Percentiles rank a stretch among this genome's conserved stretches.
Conservation (phyloP, 2,113 vertebrate genomes). For the Varanus komodoensis region DNA sequence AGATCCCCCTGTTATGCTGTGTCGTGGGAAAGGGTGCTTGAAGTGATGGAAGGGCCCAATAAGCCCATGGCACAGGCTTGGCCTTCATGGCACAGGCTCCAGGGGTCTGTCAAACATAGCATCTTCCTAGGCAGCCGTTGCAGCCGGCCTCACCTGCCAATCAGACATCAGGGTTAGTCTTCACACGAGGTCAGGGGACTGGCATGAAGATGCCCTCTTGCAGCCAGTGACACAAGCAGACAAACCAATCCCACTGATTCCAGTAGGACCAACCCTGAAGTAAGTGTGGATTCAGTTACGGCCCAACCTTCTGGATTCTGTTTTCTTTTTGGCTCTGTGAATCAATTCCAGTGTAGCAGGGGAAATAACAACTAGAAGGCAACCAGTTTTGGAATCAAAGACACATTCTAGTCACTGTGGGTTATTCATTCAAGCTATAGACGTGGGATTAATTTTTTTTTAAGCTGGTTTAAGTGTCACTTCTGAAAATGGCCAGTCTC, state of each 20-base stretch:
- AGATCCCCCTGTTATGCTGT: too few relatives aligned
- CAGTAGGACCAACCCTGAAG: not conserved
- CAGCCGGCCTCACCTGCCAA: too few relatives aligned
- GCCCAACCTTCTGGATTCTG: not conserved
- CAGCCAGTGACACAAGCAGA: too few relatives aligned
- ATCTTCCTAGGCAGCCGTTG: too few relatives aligned
- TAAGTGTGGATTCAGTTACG: not conserved
- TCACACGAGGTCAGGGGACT: conserved; percentile 7
- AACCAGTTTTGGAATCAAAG: not conserved
- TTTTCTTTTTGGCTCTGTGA: not conserved
- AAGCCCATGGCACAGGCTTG: too few relatives aligned
- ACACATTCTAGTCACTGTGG: not conserved
- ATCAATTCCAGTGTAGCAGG: not conserved
- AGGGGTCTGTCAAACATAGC: too few relatives aligned
- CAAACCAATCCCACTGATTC: too few relatives aligned
- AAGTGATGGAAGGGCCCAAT: too few relatives aligned
- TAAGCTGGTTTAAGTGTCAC: conserved; percentile 2
- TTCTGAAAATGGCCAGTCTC: conserved; percentile 4
- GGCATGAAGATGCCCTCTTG: conserved; percentile 2
- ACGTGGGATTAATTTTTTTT: not conserved
- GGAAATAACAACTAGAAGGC: not conserved
- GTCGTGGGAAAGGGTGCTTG: too few relatives aligned
- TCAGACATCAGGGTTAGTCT: not conserved
- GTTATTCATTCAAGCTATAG: not conserved
- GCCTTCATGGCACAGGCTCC: too few relatives aligned